Evolutionary conservation across 2,797 vertebrate species (phyloP).

Genomic region (Hydrocynus forskahlii): DNA sequence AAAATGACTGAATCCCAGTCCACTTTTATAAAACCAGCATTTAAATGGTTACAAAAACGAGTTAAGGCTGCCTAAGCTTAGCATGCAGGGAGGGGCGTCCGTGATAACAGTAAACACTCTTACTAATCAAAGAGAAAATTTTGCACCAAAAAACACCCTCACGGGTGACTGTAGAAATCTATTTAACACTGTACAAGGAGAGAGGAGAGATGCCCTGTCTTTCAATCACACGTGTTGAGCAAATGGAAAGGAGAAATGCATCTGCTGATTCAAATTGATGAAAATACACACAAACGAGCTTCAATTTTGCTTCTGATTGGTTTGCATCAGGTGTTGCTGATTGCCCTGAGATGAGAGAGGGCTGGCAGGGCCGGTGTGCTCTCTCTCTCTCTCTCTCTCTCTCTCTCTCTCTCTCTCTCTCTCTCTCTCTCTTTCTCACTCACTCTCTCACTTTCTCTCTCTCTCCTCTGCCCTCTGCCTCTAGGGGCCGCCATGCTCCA

Average conservation of each 20-base stretch:
- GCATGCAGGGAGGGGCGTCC: constrained; percentile 9
- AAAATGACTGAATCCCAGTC: constrained; percentile 39
- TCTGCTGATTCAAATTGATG: constrained; percentile 59
- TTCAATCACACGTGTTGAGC: constrained; percentile 55
- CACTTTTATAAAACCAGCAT: constrained; percentile 28
- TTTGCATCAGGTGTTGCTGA: constrained; percentile 58
- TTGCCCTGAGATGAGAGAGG: constrained; percentile 49
- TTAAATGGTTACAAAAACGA: constrained; percentile 25
- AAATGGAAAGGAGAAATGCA: constrained; percentile 57
- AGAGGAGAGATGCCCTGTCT: constrained; percentile 39
- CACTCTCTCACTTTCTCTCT: not conserved
- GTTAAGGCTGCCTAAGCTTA: constrained; percentile 17
- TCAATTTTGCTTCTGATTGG: constrained; percentile 59
- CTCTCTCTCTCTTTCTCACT: not conserved
- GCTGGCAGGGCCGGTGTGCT: constrained; percentile 14
- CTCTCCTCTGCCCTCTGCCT: constrained; percentile 21
- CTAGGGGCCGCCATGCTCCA: constrained; percentile 31
- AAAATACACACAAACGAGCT: constrained; percentile 56
- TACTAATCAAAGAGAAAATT: constrained; percentile 48
- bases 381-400: not conserved
- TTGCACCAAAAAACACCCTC: constrained; percentile 1
- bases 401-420: not conserved
- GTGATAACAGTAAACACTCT: constrained; percentile 10
- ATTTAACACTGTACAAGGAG: constrained; percentile 43
- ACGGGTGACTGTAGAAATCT: constrained; percentile 40